Evolutionary conservation across 2,888 invertebrate genomes (phyloP).

Genomic region (Pseudococcus longispinus): DNA sequence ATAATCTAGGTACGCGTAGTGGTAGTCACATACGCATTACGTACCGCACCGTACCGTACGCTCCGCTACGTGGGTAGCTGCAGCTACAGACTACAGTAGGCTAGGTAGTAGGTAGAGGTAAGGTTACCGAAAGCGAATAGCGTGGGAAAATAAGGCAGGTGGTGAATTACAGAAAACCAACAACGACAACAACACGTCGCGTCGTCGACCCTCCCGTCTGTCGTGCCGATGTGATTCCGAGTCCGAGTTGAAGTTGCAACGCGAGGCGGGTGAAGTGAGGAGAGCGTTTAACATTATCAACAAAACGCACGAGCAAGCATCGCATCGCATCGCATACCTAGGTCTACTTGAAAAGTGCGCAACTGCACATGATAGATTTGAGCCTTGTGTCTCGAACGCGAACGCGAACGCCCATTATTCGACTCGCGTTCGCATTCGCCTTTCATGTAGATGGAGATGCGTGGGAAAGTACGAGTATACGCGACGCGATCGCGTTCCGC

Average conservation of each 20-base stretch:
- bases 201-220: background rate
- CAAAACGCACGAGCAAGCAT: background rate
- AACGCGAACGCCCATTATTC: background rate
- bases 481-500: too few species aligned
- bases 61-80: background rate
- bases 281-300: background rate
- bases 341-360: slow-evolving; percentile 17
- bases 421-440: too few species aligned
- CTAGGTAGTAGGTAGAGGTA: background rate
- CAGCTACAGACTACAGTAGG: background rate
- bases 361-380: background rate
- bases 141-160: slow-evolving; percentile 54
- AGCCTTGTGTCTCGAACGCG: background rate
- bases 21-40: too few species aligned
- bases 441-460: too few species aligned
- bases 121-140: background rate
- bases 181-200: background rate
- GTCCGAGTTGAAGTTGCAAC: too few species aligned
- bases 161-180: slow-evolving; percentile 52
- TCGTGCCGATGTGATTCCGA: too few species aligned
- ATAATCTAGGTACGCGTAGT: too few species aligned
- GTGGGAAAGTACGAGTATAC: too few species aligned
- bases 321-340: background rate
- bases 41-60: too few species aligned
- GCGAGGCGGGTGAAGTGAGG: background rate